Evolutionary conservation across 2,113 vertebrate genomes (phyloP).

Genomic region (Eleginops maclovinus): DNA sequence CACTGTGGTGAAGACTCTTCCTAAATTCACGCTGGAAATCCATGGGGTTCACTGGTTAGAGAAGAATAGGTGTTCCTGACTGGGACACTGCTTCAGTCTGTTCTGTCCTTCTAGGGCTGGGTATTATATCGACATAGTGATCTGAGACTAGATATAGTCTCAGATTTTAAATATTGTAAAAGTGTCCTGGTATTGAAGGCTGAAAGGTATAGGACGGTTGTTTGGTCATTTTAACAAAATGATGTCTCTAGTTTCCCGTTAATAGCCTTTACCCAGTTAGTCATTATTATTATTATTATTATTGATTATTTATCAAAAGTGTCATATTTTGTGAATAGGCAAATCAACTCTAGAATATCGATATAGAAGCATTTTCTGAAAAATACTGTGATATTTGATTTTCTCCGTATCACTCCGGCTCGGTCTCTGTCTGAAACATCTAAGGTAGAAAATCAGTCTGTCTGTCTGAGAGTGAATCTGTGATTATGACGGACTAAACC

Average conservation of each 20-base stretch:
- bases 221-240: not conserved
- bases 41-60: too few relatives aligned
- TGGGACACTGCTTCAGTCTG: too few relatives aligned
- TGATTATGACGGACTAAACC: not conserved
- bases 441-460: too few relatives aligned
- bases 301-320: not conserved
- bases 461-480: too few relatives aligned
- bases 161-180: not conserved
- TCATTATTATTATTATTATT: not conserved
- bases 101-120: not conserved
- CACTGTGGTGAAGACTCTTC: too few relatives aligned
- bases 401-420: not conserved
- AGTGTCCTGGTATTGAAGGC: not conserved
- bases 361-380: not conserved
- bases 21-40: not conserved
- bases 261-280: not conserved
- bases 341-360: not conserved
- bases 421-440: too few relatives aligned
- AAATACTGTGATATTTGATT: not conserved
- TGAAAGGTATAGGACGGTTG: not conserved
- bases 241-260: not conserved
- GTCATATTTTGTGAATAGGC: not conserved
- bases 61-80: too few relatives aligned
- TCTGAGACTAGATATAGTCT: not conserved
- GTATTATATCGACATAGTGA: not conserved